Evolutionary conservation across 2,113 vertebrate genomes (phyloP).

Genomic region (Brienomyrus longianalis): DNA sequence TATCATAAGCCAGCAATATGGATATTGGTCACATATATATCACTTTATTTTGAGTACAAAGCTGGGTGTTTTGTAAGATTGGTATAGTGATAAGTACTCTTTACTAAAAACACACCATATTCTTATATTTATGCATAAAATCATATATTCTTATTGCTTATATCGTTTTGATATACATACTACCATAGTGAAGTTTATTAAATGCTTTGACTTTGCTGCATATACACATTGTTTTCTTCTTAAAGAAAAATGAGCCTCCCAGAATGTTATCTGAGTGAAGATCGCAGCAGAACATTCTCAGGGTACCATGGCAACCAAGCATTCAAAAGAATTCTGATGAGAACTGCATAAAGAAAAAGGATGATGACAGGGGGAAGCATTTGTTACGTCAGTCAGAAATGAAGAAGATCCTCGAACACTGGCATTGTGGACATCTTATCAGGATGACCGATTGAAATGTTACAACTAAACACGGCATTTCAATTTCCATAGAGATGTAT

Average conservation of each 20-base stretch:
- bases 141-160: neutral
- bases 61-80: neutral
- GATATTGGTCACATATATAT: neutral
- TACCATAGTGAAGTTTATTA: neutral
- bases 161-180: neutral
- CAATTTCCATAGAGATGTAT: slow-evolving; percentile 34
- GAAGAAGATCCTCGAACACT: slow-evolving; percentile 42
- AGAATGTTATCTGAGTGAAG: slow-evolving; percentile 46
- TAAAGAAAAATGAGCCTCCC: slow-evolving; percentile 38
- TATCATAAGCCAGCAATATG: neutral
- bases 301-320: slow-evolving; percentile 67
- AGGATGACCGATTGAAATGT: slow-evolving; percentile 25
- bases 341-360: slow-evolving; percentile 51
- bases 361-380: slow-evolving; percentile 59
- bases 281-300: slow-evolving; percentile 54
- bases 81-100: neutral
- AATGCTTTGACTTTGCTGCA: neutral
- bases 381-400: slow-evolving; percentile 54
- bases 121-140: neutral
- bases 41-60: neutral
- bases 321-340: slow-evolving; percentile 66
- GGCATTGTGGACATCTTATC: slow-evolving; percentile 27
- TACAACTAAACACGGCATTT: slow-evolving; percentile 14
- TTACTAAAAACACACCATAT: neutral
- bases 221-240: slow-evolving; percentile 28